phyloP scores from a whole-genome alignment of 2,888 invertebrate genomes.

The Andricus curvator region DNA sequence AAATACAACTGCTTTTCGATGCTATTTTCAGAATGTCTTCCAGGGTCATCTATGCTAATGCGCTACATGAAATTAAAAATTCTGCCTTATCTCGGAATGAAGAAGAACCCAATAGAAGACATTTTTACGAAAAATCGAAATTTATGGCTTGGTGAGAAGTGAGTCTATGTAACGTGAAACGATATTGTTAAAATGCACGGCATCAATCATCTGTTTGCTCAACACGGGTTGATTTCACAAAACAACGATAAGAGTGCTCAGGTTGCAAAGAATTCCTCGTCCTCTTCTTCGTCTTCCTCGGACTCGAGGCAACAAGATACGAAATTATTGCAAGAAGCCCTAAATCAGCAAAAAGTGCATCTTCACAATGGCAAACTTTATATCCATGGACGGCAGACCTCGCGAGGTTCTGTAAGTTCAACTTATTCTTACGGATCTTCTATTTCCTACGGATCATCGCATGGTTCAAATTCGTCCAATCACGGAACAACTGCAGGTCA shows the following conservation, averaged over 20 bases:
- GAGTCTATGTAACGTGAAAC: not conserved
- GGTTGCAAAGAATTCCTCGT: conserved; percentile 1
- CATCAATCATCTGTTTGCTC: conserved; percentile 31
- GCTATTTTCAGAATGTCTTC: conserved; percentile 15
- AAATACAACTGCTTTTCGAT: conserved; percentile 3
- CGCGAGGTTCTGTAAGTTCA: conserved; percentile 72
- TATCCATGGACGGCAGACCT: conserved; percentile 62
- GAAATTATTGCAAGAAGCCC: conserved; percentile 66
- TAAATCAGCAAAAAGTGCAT: conserved; percentile 57
- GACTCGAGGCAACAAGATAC: conserved; percentile 60
- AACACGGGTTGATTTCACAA: conserved; percentile 22
- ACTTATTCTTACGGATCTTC: conserved; percentile 72
- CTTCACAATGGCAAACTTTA: conserved; percentile 60
- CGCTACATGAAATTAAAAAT: not conserved
- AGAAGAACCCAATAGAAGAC: not conserved
- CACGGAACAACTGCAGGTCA: conserved; percentile 76
- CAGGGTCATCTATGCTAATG: conserved; percentile 1
- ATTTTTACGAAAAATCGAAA: conserved; percentile 6
- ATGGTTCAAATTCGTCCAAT: conserved; percentile 74
- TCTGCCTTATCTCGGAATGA: conserved; percentile 7
- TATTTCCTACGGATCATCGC: conserved; percentile 60
- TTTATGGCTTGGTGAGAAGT: not conserved
- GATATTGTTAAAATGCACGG: conserved; percentile 23
- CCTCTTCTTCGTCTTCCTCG: not conserved
- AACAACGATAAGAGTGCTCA: conserved; percentile 28